Conservation (phyloP, 2,113 vertebrate species). For the Lagenorhynchus albirostris region DNA sequence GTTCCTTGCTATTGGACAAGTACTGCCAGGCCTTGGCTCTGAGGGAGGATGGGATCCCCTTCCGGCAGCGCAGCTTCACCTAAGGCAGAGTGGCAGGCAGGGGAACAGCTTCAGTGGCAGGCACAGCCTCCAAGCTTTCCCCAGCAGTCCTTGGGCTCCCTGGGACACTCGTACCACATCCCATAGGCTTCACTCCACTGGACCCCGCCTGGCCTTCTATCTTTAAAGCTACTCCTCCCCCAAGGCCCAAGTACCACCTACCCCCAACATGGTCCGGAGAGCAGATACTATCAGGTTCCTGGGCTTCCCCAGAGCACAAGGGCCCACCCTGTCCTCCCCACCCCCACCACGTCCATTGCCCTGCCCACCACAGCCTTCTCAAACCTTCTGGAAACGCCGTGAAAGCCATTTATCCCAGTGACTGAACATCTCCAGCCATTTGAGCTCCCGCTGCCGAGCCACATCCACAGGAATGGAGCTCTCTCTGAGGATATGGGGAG, state of each 20-base stretch:
- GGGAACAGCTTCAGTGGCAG: neutral
- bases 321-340: neutral
- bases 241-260: neutral
- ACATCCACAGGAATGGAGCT: conserved; percentile 88
- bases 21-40: conserved; percentile 92
- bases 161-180: neutral
- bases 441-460: conserved; percentile 91
- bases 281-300: neutral
- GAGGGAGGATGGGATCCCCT: conserved; percentile 93
- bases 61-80: conserved; percentile 94
- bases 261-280: neutral
- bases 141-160: neutral
- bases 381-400: conserved; percentile 93
- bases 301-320: neutral
- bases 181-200: neutral
- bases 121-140: neutral
- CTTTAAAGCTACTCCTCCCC: neutral
- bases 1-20: conserved; percentile 91
- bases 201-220: neutral
- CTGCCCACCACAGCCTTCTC: conserved; percentile 41
- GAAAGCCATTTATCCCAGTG: conserved; percentile 94
- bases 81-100: conserved; percentile 61
- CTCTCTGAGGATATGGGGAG: conserved; percentile 80
- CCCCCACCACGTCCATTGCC: neutral
- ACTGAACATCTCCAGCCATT: conserved; percentile 94